Base-by-base conservation (phyloP, 2,888 invertebrate species). In the Aleiodes leptofemur region DNA sequence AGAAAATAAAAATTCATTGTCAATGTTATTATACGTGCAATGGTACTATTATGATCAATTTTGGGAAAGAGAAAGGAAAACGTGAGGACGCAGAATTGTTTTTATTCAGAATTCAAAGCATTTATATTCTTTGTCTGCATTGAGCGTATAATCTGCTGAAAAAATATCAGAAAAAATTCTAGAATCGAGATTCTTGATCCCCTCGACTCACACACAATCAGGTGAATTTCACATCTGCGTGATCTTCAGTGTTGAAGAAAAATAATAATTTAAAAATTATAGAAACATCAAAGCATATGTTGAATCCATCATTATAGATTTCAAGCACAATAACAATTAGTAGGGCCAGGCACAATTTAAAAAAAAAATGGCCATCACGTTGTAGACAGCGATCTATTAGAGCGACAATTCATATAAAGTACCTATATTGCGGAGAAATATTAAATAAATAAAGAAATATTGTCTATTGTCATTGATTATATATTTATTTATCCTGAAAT, bases 361-460 rank as follows among this genome's bases (percentile, higher is more conserved):
- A 74, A 74, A 74, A 74, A 86, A 86, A 86, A 87, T 84, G 88
- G 89, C 88, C 87, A 85, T 86, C 84, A 87, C 86, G 86, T 87
- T 86, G 86, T 88, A 88, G 88, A 83, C 86, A 87, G 86, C 85
- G 87, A 88, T 87, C 87, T 87, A 87, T 86, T 88, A 88, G 88
- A 85, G 83, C 84, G 84, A 86, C 84, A 86, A 87, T 83, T 87
- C 85, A 85, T 86, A 85, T 86, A 79, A 82, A 83, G 86, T 87
- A 88, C 83, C 84, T 86, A 87, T 87, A 87, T 87, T 86, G 86
- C 85, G 83, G 86, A 66, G 43, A 50, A 56, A 86, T 87, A 89
- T 87, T 86, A 86, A 88, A 87, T 87, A 86, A 88, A 89, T 87
- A 88, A 88, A 89, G 84, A 86, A 87, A 87, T 88, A 88, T 88